Evolutionary conservation across 2,888 invertebrate genomes (phyloP), one percentile per base, ranked within the genome.

Genomic region (Drosophila acutilabella): DNA sequence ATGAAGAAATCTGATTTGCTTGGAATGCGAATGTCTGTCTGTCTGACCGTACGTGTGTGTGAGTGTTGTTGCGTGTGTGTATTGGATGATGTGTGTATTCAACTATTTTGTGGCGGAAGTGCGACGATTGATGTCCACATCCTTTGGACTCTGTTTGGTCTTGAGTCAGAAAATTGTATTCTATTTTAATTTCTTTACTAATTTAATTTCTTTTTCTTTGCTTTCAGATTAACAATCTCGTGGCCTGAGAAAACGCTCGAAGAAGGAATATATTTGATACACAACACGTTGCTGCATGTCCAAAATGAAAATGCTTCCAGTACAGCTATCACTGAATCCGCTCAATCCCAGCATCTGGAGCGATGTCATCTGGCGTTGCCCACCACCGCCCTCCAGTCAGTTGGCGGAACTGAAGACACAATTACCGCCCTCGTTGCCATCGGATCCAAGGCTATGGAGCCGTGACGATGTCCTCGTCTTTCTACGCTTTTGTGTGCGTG

Each of bases 371-470:
- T 97, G 97, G 97, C 95, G 97, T 90, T 97, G 97, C 92, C 96
- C 97, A 53, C 93, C 96, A 71, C 95, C 96, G 67, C 96, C 96
- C 91, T 95, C 96, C 68, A 95, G 95, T 73, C 96, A 96, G 10
- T 93, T 96, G 71, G 94, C 96, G 68, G 97, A 98, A 90, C 95
- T 97, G 89, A 97, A 97, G 93, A 96, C 96, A 57, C 97, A 97
- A 91, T 93, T 98, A 85, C 98, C 98, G 30, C 94, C 95, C 42
- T 95, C 95, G 81, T 93, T 97, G 93, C 96, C 97, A 44, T 95
- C 96, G 87, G 98, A 98, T 93, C 98, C 98, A 8, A 94, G 98
- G 86, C 93, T 96, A 52, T 98, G 98, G 98, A 96, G 96, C 62
- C 94, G 98, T 80, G 98, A 98, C 81, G 98, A 98, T 91, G 98